phyloP scores from a whole-genome alignment of 1,140 invertebrate species.

The Papilio helenus region DNA sequence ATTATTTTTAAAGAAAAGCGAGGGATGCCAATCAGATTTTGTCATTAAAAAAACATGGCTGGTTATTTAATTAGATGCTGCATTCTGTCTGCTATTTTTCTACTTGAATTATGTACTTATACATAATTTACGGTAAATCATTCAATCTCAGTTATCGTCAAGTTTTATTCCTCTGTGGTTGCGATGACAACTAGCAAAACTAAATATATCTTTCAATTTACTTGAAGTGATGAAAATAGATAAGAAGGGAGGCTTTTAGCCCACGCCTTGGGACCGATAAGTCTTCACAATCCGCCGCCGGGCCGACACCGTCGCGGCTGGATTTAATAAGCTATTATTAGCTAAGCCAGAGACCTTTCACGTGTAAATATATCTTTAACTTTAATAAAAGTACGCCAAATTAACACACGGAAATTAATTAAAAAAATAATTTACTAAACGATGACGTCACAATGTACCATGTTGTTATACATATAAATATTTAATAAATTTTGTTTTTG shows the following conservation, averaged over 20 bases:
- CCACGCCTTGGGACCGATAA: not conserved
- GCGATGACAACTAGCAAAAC: not conserved
- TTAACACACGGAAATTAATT: not conserved
- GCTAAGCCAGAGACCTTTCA: not conserved
- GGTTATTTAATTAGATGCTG: not conserved
- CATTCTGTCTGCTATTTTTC: not conserved
- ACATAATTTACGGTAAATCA: not conserved
- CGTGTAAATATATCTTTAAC: not conserved
- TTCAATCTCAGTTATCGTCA: not conserved
- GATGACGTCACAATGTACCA: not conserved
- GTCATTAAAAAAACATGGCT: not conserved
- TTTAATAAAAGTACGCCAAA: not conserved
- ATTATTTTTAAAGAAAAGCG: not conserved
- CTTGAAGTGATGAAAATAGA: conserved; percentile 3
- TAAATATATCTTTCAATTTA: conserved; percentile 1
- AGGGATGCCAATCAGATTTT: not conserved
- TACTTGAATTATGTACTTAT: not conserved
- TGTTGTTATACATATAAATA: not conserved
- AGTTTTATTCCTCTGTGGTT: not conserved
- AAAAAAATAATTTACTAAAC: not conserved
- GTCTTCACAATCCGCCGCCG: not conserved
- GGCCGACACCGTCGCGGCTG: not conserved
- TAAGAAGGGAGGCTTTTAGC: not conserved
- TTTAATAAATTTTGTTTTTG: conserved; percentile 20
- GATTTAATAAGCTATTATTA: conserved; percentile 6